Evolutionary conservation across 2,888 invertebrate genomes (phyloP), one percentile per base, ranked within the genome.

Genomic region (Augiades crinisus): DNA sequence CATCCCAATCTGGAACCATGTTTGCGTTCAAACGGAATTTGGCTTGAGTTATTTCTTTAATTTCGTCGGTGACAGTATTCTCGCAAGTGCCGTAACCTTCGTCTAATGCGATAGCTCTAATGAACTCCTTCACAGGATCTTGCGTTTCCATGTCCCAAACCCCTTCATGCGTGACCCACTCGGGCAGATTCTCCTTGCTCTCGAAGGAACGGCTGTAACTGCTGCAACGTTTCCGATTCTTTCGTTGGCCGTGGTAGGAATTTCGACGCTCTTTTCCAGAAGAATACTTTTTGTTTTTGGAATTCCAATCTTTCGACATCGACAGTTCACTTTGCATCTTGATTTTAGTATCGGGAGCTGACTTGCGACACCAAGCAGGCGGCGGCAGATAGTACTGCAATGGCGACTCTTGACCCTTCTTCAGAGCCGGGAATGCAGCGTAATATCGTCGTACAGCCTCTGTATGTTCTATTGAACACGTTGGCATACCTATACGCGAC

Each of bases 391-490:
- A 82, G 63, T 85, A 86, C 68, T 78, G 84, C 72, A 77, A 65
- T 19, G 83, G 84, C 54, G 84, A 81, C 72, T 81, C 82, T 63
- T 75, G 75, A 53, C 80, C 90, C 77, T 91, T 91, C 61, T 89
- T 93, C 69, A 92, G 88, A 67, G 93, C 92, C 66, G 95, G 95
- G 83, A 95, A 95, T 61, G 95, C 95, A 71, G 94, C 93, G 91
- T 94, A 94, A 78, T 95, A 95, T 79, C 93, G 91, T 75, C 93
- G 92, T 65, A 94, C 93, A 74, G 93, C 92, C 83, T 94, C 95
- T 65, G 90, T 91, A 75, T 87, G 85, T 66, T 86, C 82, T 56
- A 80, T 61, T 55, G 92, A 91, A 67, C 81, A 76, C 68, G 82
- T 82, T 70, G 86, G 88, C 88, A 89, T 92, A 78, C 81, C 90